Base-by-base conservation (phyloP, 2,113 vertebrate species). In the Columbina picui region DNA sequence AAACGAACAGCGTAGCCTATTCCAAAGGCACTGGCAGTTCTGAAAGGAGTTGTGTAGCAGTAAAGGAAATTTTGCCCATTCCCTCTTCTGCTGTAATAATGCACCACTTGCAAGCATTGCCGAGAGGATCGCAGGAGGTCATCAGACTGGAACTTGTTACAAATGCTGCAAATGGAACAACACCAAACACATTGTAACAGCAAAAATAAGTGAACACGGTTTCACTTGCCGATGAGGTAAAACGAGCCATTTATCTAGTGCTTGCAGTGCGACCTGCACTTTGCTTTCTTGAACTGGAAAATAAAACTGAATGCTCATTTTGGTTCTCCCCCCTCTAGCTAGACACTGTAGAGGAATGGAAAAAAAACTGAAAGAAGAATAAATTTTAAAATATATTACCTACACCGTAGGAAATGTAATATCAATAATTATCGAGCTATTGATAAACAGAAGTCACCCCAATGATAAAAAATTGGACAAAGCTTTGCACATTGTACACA, bases 261-360 rank as follows among this genome's bases (percentile, higher is more conserved):
- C 52, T 30, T 71, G 79, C 60, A 84, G 81, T 32, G 60, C 6
- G 25, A 80, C 76, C 59, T 11, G 3, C 11, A 7, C 59, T 88
- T 85, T 29, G 78, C 79, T 90, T 63, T 78, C 49, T 60, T 89
- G 93, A 94, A 87, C 73, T 61, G 77, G 84, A 90, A 96, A 95
- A 96, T 90, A 90, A 83, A 94, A 64, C 43, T 25, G 39, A 93
- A 91, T 64, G 76, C 16, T 89, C 73, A 56, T 78, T 93, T 90
- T 75, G 18, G 21, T 90, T 78, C 53, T 71, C 39, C 81, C 25
- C 56, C 52, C 69, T 93, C 73, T 32, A 92, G 94, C 63, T 76
- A 92, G 36, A 49, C 14, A 39, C 20, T 30, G 29, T 1, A 49
- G 50, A 34, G 81, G 43, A 94, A 91, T 15, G 32, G 10, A 63